Base-by-base conservation (phyloP, 2,113 vertebrate species). In the Brachypteracias leptosomus region DNA sequence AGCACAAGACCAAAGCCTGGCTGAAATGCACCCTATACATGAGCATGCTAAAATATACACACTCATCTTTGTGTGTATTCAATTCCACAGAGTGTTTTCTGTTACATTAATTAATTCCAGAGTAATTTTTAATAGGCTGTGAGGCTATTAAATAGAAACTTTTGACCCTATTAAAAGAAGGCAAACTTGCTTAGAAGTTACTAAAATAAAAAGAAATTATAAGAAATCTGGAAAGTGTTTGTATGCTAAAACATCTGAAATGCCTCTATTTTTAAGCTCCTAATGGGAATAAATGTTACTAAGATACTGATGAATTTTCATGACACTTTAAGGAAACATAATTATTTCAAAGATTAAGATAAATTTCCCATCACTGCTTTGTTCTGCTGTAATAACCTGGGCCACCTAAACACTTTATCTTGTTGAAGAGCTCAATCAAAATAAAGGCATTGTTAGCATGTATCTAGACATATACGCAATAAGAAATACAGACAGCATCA, bases 291-390 rank as follows among this genome's bases (percentile, higher is more conserved):
- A 90, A 93, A 38, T 17, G 35, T 88, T 73, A 80, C 85, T 33
- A 75, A 71, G 55, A n/a, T 77, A 74, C 40, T 13, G 9, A 73
- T 58, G 62, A 94, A 85, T 83, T 96, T 94, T 93, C 63, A 76
- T 83, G 78, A 77, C 59, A 80, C 3, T 36, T 79, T 66, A 89
- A 92, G 72, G 79, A 38, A 93, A 83, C 33, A 4, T 55, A 80
- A 90, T 72, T 65, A 93, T 93, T 86, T 90, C 74, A 91, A 80
- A 91, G 54, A 85, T 36, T 16, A 91, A 87, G 47, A 87, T 28
- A 78, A 61, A 62, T 75, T 90, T 90, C 55, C 51, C 47, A 88
- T 77, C 95, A 74, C 10, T 74, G 38, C 20, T 88, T 73, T 83
- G 15, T 89, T 92, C 76, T 85, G 36, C 29, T 88, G 10, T 35